Percentiles rank a stretch among this genome's conserved stretches.
These are phyloP conservation scores for Drosophila pseudotakahashii DNA, from an alignment of 2,888 invertebrate genomes.

Conservation along the genomic window DNA sequence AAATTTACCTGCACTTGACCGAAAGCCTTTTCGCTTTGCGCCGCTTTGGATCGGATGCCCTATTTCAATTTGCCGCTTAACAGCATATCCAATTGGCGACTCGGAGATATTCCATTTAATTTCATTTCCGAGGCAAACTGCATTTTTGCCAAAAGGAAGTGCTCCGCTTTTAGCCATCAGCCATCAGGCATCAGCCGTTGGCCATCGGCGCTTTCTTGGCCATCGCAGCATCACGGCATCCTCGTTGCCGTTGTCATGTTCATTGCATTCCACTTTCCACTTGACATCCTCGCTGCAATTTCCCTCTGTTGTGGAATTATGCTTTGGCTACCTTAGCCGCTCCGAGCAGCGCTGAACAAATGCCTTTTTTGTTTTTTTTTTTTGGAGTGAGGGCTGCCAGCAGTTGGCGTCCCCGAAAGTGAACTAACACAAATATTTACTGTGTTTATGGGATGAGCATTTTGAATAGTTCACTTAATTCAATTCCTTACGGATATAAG, in stretches of 20 bases:
- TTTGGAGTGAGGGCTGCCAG: conserved; percentile 7
- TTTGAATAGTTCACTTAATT: not conserved
- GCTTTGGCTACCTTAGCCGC: conserved; percentile 51
- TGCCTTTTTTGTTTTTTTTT: conserved; percentile 22
- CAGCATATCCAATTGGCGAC: conserved; percentile 37
- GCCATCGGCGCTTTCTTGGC: conserved; percentile 34
- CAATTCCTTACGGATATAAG: no score
- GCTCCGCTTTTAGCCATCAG: conserved; percentile 29
- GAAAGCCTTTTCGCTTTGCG: conserved; percentile 16
- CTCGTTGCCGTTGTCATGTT: conserved; percentile 59
- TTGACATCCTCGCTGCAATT: conserved; percentile 75
- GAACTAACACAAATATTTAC: conserved; percentile 65
- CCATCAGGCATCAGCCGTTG: conserved; percentile 33
- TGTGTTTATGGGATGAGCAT: conserved; percentile 35
- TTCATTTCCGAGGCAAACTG: conserved; percentile 51
- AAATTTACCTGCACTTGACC: conserved; percentile 20
- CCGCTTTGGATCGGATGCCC: conserved; percentile 7
- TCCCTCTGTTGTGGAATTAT: conserved; percentile 74
- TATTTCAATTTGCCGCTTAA: conserved; percentile 37
- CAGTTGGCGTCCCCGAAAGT: conserved; percentile 42
- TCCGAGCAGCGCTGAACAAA: conserved; percentile 57
- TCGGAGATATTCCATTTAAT: conserved; percentile 45
- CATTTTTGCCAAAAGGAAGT: conserved; percentile 42
- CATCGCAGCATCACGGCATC: conserved; percentile 15
- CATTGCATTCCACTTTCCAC: conserved; percentile 68